A percentile compares a stretch with the other conserved stretches of the same genome.
Conservation (phyloP, 1,140 invertebrate genomes). For the Globodera rostochiensis region DNA sequence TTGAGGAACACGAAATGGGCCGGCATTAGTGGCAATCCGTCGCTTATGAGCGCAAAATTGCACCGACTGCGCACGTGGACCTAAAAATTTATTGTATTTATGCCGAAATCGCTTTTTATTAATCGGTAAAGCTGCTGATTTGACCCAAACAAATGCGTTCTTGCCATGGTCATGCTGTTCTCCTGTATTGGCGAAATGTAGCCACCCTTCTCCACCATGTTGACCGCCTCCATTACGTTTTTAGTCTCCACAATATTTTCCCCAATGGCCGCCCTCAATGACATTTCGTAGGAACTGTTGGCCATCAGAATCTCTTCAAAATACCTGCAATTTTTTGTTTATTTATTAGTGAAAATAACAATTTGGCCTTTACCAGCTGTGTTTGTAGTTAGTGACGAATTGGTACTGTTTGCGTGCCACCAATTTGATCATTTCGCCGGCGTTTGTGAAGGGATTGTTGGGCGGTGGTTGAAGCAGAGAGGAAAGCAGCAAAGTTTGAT, state of each 20-base stretch:
- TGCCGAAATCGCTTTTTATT: background rate
- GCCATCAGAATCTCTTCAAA: constrained; percentile 40
- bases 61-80: constrained; percentile 34
- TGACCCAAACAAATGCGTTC: background rate
- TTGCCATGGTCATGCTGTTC: constrained; percentile 40
- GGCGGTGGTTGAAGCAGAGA: constrained; percentile 36
- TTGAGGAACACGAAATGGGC: constrained; percentile 42
- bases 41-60: constrained; percentile 41
- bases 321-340: constrained; percentile 29
- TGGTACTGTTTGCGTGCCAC: constrained; percentile 33
- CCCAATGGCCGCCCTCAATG: constrained; percentile 34
- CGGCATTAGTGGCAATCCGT: constrained; percentile 44
- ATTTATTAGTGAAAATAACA: no score
- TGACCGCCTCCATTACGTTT: constrained; percentile 33
- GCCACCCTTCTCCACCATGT: constrained; percentile 33
- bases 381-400: constrained; percentile 43
- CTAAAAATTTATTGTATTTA: constrained; percentile 1
- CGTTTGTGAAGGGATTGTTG: constrained; percentile 39
- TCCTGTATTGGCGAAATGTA: constrained; percentile 48
- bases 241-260: constrained; percentile 41
- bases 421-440: constrained; percentile 41
- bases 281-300: constrained; percentile 41
- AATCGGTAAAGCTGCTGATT: background rate
- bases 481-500: constrained; percentile 41
- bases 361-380: constrained; percentile 36